Evolutionary conservation across 1,140 invertebrate species (phyloP), one percentile per base, ranked within the genome.

Genomic region (Drosophila pandora): DNA sequence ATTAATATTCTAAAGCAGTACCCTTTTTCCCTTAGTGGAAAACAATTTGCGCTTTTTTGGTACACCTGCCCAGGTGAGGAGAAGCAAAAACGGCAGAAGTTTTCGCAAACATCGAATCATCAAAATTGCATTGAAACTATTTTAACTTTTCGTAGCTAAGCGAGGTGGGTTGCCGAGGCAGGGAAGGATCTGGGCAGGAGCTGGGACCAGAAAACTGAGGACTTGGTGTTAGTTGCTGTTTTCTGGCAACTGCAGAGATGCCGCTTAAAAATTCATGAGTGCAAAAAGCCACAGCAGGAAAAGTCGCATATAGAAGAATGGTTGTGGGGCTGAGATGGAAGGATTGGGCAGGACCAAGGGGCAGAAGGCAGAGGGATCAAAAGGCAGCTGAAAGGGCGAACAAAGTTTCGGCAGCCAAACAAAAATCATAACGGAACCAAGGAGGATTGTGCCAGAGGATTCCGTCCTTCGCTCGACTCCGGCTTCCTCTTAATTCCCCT

Each of bases 71-170:
- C 4, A 43, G 59, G 28, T 43, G 28, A 54, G 45, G 39, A 47
- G 39, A 8, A 25, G 28, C 47, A 12, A 23, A 43, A 63, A 53
- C 28, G 50, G 60, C 22, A 28, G 28, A 48, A 43, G 63, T 56
- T 47, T 17, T 67, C 13, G 50, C 39, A 57, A 76, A 76, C 55
- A 70, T 77, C 64, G 56, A 68, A 77, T 76, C 73, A 76, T 77
- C 52, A 76, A 76, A 76, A 76, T 76, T 76, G 73, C 72, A 76
- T 77, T 61, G 64, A 68, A 76, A 76, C 63, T 77, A 76, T 76
- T 76, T 54, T 52, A 70, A 76, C 52, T 76, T 76, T 69, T 61
- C 49, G 34, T 8, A 55, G 41, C 43, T 7, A 25, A 43, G 43
- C 17, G 45, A 48, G 34, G 30, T 39, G 32, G 39, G 52, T 4